Evolutionary conservation across 2,113 vertebrate species (phyloP).

Genomic region (Anhinga anhinga): DNA sequence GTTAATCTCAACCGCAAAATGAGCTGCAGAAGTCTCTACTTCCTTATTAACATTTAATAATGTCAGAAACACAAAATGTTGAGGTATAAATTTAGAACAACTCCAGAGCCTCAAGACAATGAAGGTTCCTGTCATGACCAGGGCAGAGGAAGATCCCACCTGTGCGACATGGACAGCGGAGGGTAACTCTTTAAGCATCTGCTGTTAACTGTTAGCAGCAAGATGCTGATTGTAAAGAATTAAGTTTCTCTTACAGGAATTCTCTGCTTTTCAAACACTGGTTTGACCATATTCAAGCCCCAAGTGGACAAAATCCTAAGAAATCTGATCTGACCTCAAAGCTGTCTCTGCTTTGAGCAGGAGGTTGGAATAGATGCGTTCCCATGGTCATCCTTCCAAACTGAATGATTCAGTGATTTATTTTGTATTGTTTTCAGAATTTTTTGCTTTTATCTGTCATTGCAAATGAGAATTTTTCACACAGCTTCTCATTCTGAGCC

Average conservation of each 20-base stretch:
- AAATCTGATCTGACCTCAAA: background rate
- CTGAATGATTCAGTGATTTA: accelerated
- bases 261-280: background rate
- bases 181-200: background rate
- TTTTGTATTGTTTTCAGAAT: background rate
- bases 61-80: background rate
- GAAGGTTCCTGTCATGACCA: background rate
- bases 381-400: background rate
- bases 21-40: background rate
- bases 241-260: background rate
- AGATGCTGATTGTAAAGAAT: background rate
- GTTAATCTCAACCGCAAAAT: background rate
- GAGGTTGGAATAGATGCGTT: background rate
- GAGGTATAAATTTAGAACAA: background rate
- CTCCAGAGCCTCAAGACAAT: background rate
- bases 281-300: background rate
- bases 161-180: background rate
- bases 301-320: background rate
- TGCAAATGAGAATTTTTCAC: background rate
- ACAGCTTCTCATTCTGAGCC: background rate
- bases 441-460: background rate
- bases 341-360: background rate
- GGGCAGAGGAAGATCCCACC: background rate
- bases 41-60: background rate
- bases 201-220: background rate